Evolutionary conservation across 2,113 vertebrate genomes (phyloP).

Genomic region (Symphodus melops): DNA sequence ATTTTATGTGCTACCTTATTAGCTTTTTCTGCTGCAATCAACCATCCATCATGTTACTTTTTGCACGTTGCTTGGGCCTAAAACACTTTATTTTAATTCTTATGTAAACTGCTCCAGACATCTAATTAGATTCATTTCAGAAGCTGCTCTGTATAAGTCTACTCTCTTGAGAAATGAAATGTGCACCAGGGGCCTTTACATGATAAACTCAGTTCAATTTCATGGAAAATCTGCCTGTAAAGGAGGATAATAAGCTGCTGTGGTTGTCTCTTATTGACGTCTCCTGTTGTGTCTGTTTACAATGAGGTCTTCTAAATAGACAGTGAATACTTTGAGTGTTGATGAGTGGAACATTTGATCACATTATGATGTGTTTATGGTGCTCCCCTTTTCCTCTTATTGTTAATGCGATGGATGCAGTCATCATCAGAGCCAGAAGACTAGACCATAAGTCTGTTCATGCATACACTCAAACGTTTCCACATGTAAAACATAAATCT

Average conservation of each 20-base stretch:
- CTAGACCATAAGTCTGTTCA: constrained; percentile 43
- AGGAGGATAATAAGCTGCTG: constrained; percentile 59
- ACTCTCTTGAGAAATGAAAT: constrained; percentile 3
- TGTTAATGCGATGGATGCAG: constrained; percentile 45
- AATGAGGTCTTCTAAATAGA: constrained; percentile 41
- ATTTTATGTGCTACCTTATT: not conserved
- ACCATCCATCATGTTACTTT: not conserved
- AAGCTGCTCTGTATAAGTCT: constrained; percentile 31
- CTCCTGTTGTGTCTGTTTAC: constrained; percentile 68
- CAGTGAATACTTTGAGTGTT: constrained; percentile 47
- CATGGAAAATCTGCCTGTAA: constrained; percentile 61
- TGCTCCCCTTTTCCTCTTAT: constrained; percentile 18
- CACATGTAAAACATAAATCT: not conserved
- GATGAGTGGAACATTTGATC: constrained; percentile 62
- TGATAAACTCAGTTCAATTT: constrained; percentile 44
- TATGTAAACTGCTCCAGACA: constrained; percentile 47
- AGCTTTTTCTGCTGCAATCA: not conserved
- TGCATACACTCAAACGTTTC: not conserved
- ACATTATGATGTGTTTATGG: constrained; percentile 47
- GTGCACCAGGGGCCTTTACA: constrained; percentile 43
- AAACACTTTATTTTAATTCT: constrained; percentile 20
- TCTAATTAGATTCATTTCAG: constrained; percentile 59
- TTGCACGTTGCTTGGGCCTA: not conserved
- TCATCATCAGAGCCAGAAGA: constrained; percentile 24
- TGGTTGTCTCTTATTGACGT: constrained; percentile 51